Conservation (phyloP, 1,140 invertebrate species). For the Adelges cooleyi region DNA sequence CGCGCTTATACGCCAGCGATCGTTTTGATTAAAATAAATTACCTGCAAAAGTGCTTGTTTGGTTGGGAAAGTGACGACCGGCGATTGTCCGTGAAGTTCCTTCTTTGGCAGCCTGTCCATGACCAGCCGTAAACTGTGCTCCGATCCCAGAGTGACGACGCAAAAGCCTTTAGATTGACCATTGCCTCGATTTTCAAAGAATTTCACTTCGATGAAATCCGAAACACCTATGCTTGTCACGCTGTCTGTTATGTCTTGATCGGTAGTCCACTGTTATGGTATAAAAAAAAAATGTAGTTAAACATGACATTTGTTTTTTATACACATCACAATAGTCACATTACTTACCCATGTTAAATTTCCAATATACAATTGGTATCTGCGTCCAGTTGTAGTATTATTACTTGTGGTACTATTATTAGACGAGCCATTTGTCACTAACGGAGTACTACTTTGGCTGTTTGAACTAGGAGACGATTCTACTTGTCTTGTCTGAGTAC, state of each 20-base stretch:
- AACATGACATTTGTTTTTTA: neutral
- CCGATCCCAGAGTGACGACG: slow-evolving; percentile 81
- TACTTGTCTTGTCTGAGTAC: slow-evolving; percentile 37
- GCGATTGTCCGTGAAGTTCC: slow-evolving; percentile 88
- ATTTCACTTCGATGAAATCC: slow-evolving; percentile 96
- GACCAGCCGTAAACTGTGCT: slow-evolving; percentile 75
- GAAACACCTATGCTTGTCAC: slow-evolving; percentile 74
- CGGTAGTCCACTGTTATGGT: slow-evolving; percentile 85
- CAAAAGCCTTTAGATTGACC: slow-evolving; percentile 98
- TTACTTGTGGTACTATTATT: slow-evolving; percentile 1
- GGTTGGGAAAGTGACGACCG: slow-evolving; percentile 87
- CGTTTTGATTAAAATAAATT: no score
- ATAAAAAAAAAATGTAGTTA: slow-evolving; percentile 29
- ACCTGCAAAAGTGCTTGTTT: slow-evolving; percentile 68
- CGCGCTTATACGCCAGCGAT: no score
- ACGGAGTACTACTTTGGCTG: slow-evolving; percentile 16
- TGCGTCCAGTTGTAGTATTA: slow-evolving; percentile 32
- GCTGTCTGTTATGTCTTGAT: slow-evolving; percentile 86
- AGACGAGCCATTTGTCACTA: slow-evolving; percentile 19
- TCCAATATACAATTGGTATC: slow-evolving; percentile 86
- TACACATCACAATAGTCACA: neutral
- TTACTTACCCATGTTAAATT: slow-evolving; percentile 76
- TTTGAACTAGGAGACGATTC: slow-evolving; percentile 12
- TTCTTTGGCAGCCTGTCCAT: slow-evolving; percentile 89
- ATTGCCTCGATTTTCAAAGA: slow-evolving; percentile 98